Evolutionary conservation across 2,888 invertebrate species (phyloP).

Genomic region (Tryphoninae sp.): DNA sequence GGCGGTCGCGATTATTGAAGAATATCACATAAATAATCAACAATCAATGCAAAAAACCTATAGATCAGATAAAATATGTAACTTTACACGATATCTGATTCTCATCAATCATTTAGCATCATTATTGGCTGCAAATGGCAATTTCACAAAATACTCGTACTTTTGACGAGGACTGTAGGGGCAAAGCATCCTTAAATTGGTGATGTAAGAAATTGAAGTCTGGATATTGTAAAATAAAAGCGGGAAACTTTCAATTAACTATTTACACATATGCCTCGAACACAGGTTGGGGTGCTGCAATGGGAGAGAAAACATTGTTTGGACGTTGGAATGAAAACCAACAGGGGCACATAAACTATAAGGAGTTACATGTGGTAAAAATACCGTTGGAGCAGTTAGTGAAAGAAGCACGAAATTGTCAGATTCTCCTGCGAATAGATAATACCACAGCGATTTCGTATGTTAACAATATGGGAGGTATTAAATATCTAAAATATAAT

Average conservation of each 20-base stretch:
- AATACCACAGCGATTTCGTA: slow-evolving; percentile 42
- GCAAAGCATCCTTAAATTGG: background rate
- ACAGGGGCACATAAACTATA: slow-evolving; percentile 28
- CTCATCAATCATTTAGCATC: no score
- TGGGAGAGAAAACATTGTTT: background rate
- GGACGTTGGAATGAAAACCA: slow-evolving; percentile 11
- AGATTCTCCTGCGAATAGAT: slow-evolving; percentile 43
- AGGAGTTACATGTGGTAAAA: slow-evolving; percentile 28
- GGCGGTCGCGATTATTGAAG: no score
- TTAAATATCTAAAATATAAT: slow-evolving; percentile 30
- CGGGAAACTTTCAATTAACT: background rate
- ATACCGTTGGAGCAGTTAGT: slow-evolving; percentile 20
- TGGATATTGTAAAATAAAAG: background rate
- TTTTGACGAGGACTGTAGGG: no score
- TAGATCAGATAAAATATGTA: no score
- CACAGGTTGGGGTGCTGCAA: slow-evolving; percentile 49
- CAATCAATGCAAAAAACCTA: no score
- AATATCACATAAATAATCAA: no score
- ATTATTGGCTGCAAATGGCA: no score
- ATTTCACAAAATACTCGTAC: no score
- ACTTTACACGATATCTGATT: no score
- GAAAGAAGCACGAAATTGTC: background rate
- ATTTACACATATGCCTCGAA: slow-evolving; percentile 22
- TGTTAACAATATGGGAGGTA: slow-evolving; percentile 51
- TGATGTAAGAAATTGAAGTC: slow-evolving; percentile 4